phyloP scores from a whole-genome alignment of 2,888 invertebrate genomes.

The Xestia rhomboidea region DNA sequence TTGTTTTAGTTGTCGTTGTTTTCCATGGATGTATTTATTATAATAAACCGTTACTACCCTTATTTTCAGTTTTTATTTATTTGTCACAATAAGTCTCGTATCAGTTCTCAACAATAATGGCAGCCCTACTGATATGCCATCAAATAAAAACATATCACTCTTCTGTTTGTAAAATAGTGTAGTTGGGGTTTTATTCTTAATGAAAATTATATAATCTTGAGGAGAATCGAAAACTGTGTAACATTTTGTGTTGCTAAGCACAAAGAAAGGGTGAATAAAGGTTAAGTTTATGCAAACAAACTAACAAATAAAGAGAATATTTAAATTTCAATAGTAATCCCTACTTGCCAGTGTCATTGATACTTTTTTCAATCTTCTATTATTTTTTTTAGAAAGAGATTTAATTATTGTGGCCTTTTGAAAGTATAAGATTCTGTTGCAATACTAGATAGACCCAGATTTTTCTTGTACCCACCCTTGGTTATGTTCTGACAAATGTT shows the following conservation, averaged over 20 bases:
- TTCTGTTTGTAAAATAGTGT: background rate
- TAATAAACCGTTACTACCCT: too few species aligned
- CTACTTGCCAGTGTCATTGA: background rate
- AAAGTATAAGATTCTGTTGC: background rate
- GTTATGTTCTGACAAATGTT: background rate
- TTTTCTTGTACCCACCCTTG: background rate
- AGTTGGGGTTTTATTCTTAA: background rate
- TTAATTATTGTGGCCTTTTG: conserved; percentile 4
- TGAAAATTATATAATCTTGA: conserved; percentile 7
- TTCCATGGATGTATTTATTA: too few species aligned
- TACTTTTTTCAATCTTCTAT: background rate
- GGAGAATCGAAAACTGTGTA: background rate
- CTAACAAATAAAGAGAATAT: background rate
- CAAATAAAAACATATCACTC: background rate
- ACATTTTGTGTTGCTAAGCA: background rate
- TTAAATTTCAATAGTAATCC: background rate
- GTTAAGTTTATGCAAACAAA: conserved; percentile 34
- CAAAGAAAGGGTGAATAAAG: conserved; percentile 23
- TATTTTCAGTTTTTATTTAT: too few species aligned
- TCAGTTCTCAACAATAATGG: too few species aligned
- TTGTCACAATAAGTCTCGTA: too few species aligned
- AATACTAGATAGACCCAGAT: background rate
- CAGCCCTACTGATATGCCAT: background rate
- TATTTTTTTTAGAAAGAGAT: background rate
- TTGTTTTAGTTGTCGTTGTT: too few species aligned